These are phyloP conservation scores for Halichondria panicea DNA, from an alignment of 37 sponge, comb jelly and placozoan genomes.

Conservation along the genomic window DNA sequence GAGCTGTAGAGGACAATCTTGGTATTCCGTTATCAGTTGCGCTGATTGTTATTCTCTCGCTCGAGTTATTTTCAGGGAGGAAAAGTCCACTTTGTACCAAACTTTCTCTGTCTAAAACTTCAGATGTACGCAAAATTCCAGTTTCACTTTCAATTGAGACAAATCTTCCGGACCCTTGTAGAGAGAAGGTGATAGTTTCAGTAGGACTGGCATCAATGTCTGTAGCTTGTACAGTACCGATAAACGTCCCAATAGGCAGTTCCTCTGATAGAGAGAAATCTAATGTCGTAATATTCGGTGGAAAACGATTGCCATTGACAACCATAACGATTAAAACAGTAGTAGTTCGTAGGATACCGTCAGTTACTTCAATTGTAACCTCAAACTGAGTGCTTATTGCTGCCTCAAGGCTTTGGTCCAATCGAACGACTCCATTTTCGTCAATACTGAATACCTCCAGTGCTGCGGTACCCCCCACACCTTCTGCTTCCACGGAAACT, in stretches of 20 bases:
- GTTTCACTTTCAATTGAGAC: not conserved
- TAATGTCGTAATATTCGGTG: constrained; percentile 38
- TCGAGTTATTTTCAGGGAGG: constrained; percentile 25
- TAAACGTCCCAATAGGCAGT: constrained; percentile 8
- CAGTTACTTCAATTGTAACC: constrained; percentile 53
- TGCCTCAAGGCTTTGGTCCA: constrained; percentile 54
- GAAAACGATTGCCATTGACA: constrained; percentile 72
- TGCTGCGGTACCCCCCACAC: not conserved
- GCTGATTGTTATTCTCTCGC: not conserved
- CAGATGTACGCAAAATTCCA: constrained; percentile 59
- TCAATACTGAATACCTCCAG: constrained; percentile 53
- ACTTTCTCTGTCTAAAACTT: constrained; percentile 67
- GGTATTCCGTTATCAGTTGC: constrained; percentile 39
- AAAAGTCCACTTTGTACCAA: constrained; percentile 23
- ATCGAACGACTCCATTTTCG: constrained; percentile 40
- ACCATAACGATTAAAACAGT: constrained; percentile 54
- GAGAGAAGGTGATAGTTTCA: not conserved
- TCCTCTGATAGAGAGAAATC: constrained; percentile 49
- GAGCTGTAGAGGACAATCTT: not conserved
- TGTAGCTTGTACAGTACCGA: constrained; percentile 54
- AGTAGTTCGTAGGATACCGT: constrained; percentile 13
- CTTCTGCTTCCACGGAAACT: not conserved
- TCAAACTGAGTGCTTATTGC: constrained; percentile 28
- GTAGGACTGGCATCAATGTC: constrained; percentile 33
- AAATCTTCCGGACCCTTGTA: not conserved